phyloP scores from a whole-genome alignment of 2,797 vertebrate genomes.

The Schizopygopsis malacanthus region DNA sequence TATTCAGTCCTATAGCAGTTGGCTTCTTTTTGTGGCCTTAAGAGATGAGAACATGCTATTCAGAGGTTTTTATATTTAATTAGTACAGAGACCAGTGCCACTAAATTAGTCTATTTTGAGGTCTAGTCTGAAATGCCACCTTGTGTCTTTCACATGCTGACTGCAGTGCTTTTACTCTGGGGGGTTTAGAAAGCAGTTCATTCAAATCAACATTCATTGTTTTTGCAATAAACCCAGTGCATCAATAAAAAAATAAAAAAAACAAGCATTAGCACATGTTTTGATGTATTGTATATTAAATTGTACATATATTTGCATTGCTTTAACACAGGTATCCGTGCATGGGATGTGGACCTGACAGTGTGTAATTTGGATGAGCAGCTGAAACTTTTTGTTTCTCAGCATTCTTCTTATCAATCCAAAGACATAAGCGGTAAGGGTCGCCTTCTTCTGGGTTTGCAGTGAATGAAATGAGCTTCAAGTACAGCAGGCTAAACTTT shows the following conservation, averaged over 20 bases:
- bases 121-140: background rate
- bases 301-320: background rate
- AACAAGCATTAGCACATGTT: background rate
- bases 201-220: background rate
- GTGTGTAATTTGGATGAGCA: constrained; percentile 86
- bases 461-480: background rate
- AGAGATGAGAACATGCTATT: background rate
- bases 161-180: background rate
- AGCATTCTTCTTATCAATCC: constrained; percentile 85
- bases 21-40: background rate
- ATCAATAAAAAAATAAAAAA: background rate
- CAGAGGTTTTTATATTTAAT: constrained; percentile 23
- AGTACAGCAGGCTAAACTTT: background rate
- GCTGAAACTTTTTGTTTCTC: constrained; percentile 88
- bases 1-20: background rate
- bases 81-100: background rate
- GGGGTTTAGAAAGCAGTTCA: constrained; percentile 5
- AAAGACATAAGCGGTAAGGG: constrained; percentile 83
- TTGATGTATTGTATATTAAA: background rate
- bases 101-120: background rate
- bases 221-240: background rate
- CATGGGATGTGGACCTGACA: constrained; percentile 87
- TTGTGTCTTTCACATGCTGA: constrained; percentile 36
- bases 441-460: background rate
- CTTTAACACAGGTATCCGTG: constrained; percentile 80